Evolutionary conservation across 2,113 vertebrate species (phyloP).

Genomic region (Pseudolaguvia tuberculata): DNA sequence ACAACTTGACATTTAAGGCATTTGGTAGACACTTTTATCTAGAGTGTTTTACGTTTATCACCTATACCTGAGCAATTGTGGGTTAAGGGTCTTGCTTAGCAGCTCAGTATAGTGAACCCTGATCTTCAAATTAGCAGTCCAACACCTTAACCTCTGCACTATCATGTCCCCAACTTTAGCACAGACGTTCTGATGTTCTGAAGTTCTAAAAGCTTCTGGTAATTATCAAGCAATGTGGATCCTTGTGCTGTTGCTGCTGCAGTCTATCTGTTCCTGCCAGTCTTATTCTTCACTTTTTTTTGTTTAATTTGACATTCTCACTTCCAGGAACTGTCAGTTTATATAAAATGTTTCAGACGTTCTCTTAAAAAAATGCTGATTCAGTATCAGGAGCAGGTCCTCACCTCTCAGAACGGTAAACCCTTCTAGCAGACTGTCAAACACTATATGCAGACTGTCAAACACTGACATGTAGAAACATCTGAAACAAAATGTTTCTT

Average conservation of each 20-base stretch:
- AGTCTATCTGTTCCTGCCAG: background rate
- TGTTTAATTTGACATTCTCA: conserved; percentile 6
- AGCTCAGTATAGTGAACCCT: no score
- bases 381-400: background rate
- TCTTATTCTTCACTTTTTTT: background rate
- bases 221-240: conserved; percentile 10
- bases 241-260: background rate
- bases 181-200: background rate
- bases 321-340: conserved; percentile 1
- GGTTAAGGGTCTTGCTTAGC: no score
- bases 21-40: no score
- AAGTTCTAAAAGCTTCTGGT: background rate
- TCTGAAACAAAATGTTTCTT: background rate
- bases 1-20: background rate
- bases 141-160: no score
- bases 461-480: background rate
- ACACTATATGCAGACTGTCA: background rate
- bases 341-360: no score
- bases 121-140: no score
- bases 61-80: no score
- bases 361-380: background rate
- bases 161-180: background rate
- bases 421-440: background rate
- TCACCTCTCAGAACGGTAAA: background rate
- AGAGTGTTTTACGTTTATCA: no score